phyloP scores from a whole-genome alignment of 2,797 vertebrate genomes.

The Mormyrops attenuatus region DNA sequence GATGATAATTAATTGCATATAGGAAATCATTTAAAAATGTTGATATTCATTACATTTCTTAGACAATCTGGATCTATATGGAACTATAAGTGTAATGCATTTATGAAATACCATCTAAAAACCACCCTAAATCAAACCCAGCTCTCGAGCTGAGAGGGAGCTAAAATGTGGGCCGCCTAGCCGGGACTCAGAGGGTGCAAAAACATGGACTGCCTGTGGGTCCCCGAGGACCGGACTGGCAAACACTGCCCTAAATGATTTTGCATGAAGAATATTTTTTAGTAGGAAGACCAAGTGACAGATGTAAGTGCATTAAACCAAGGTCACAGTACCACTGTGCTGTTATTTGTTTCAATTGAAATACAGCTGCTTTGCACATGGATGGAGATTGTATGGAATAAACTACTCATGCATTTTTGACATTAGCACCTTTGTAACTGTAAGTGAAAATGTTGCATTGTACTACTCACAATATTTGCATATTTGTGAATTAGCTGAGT shows the following conservation, averaged over 20 bases:
- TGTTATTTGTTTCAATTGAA: background rate
- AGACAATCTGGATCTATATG: background rate
- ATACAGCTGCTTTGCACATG: background rate
- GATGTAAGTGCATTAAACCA: background rate
- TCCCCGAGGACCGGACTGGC: background rate
- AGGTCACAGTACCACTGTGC: background rate
- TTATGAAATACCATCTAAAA: background rate
- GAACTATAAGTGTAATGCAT: background rate
- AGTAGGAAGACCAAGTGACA: background rate
- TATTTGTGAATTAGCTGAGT: background rate
- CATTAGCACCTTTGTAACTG: background rate
- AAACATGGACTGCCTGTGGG: background rate
- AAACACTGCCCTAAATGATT: background rate
- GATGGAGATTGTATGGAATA: too few species aligned
- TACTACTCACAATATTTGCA: background rate
- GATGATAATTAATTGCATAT: background rate
- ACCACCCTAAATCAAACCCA: background rate
- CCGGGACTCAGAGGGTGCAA: background rate
- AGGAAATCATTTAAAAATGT: background rate
- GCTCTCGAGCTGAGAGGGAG: background rate
- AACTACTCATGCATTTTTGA: too few species aligned
- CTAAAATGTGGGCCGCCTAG: background rate
- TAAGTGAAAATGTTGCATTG: background rate
- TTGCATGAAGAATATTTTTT: background rate
- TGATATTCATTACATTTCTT: background rate